Conservation (phyloP, 2,113 vertebrate genomes). For the Gambusia affinis region DNA sequence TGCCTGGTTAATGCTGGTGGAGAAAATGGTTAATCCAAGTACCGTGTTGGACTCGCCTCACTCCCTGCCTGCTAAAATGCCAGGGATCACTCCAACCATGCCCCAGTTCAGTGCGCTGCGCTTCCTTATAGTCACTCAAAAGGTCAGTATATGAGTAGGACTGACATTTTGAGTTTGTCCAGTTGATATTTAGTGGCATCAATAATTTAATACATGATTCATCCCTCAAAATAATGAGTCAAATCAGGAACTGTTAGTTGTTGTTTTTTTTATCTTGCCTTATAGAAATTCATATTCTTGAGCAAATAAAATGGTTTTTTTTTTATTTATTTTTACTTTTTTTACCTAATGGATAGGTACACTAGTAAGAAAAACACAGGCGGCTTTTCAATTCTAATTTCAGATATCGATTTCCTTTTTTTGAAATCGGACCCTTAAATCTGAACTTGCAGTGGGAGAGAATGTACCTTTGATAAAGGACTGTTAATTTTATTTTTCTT, state of each 20-base stretch:
- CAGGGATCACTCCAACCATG: conserved; percentile 85
- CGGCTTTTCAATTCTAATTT: too few relatives aligned
- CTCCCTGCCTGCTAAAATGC: conserved; percentile 88
- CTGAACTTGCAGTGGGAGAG: too few relatives aligned
- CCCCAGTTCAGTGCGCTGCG: conserved; percentile 92
- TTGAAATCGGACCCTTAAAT: too few relatives aligned
- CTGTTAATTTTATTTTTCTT: too few relatives aligned
- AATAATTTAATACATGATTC: neutral
- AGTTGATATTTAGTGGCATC: neutral
- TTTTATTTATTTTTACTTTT: neutral
- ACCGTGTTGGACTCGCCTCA: conserved; percentile 95
- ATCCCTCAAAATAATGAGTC: neutral
- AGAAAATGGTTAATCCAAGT: conserved; percentile 96
- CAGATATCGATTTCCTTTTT: too few relatives aligned
- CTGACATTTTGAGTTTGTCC: neutral
- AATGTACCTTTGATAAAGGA: too few relatives aligned
- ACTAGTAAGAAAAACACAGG: neutral
- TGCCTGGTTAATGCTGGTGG: conserved; percentile 94
- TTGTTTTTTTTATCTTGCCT: neutral
- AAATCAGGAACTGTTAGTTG: neutral
- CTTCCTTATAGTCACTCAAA: conserved; percentile 94
- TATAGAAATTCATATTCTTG: neutral
- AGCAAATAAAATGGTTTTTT: neutral
- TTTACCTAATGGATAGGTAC: too few relatives aligned
- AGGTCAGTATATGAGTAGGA: conserved; percentile 75